These are phyloP conservation scores for Nipponacmea schrenckii DNA, from an alignment of 2,888 invertebrate species.

Conservation along the genomic window DNA sequence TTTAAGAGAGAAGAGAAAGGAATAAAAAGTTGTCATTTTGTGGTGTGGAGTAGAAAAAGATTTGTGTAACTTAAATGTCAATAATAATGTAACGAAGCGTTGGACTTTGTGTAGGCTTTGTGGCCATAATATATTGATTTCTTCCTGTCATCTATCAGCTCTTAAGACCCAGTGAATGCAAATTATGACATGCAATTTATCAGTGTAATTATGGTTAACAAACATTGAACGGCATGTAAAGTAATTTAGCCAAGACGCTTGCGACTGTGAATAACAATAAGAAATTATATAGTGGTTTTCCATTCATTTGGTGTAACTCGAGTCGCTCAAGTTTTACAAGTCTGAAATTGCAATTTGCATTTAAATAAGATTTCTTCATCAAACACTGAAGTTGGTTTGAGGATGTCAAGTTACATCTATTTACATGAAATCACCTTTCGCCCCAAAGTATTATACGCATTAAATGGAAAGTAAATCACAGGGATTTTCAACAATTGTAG, in stretches of 20 bases:
- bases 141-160: conserved; percentile 26
- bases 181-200: conserved; percentile 41
- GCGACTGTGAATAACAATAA: conserved; percentile 9
- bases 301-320: conserved; percentile 1
- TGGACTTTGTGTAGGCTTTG: conserved; percentile 23
- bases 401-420: conserved; percentile 30
- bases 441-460: conserved; percentile 23
- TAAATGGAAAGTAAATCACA: conserved; percentile 26
- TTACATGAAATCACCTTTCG: conserved; percentile 38
- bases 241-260: conserved; percentile 19
- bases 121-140: conserved; percentile 30
- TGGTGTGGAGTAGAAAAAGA: neutral
- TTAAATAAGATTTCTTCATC: conserved; percentile 36
- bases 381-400: conserved; percentile 22
- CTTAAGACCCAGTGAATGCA: conserved; percentile 29
- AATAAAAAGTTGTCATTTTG: too few relatives aligned
- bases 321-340: conserved; percentile 14
- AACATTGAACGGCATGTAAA: conserved; percentile 24
- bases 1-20: too few relatives aligned
- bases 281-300: neutral
- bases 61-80: neutral
- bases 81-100: neutral
- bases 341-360: conserved; percentile 36
- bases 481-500: conserved; percentile 30
- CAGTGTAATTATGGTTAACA: conserved; percentile 37